Evolutionary conservation across 2,113 vertebrate genomes (phyloP).

Genomic region (Brachirus orientalis): DNA sequence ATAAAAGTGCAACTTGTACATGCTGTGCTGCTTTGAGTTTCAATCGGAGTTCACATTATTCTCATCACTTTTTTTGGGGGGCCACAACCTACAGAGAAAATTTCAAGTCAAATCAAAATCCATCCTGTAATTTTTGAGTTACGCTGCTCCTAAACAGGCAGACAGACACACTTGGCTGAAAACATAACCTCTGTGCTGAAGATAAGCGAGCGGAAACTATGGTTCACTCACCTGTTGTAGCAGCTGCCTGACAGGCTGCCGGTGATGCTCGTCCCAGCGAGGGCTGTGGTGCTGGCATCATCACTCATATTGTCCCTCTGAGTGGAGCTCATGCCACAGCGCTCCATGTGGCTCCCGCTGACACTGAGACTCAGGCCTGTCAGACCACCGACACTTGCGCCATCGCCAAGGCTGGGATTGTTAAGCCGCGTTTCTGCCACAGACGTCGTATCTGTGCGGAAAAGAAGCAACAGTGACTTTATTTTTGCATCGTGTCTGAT

Average conservation of each 20-base stretch:
- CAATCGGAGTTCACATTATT: no score
- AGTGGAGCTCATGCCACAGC: conserved; percentile 86
- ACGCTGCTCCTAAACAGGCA: no score
- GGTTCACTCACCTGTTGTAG: conserved; percentile 89
- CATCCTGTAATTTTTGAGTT: no score
- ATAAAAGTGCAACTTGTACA: no score
- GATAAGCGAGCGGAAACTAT: not conserved
- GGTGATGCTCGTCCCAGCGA: conserved; percentile 94
- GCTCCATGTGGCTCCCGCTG: conserved; percentile 97
- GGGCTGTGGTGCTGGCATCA: conserved; percentile 94
- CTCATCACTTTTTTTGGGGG: no score
- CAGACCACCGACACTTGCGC: conserved; percentile 92
- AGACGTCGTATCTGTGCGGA: conserved; percentile 87
- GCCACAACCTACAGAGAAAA: no score
- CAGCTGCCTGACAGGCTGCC: conserved; percentile 96
- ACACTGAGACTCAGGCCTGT: conserved; percentile 94
- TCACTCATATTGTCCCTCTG: conserved; percentile 95
- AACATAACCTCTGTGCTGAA: no score
- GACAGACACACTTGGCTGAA: no score
- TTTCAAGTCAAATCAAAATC: no score
- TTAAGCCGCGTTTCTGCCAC: conserved; percentile 94
- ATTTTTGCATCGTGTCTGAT: not conserved
- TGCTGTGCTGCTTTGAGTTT: no score
- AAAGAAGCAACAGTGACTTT: not conserved
- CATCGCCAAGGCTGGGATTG: conserved; percentile 95